These are phyloP conservation scores for Phyllopteryx taeniolatus DNA, from an alignment of 2,113 vertebrate species.

Conservation along the genomic window DNA sequence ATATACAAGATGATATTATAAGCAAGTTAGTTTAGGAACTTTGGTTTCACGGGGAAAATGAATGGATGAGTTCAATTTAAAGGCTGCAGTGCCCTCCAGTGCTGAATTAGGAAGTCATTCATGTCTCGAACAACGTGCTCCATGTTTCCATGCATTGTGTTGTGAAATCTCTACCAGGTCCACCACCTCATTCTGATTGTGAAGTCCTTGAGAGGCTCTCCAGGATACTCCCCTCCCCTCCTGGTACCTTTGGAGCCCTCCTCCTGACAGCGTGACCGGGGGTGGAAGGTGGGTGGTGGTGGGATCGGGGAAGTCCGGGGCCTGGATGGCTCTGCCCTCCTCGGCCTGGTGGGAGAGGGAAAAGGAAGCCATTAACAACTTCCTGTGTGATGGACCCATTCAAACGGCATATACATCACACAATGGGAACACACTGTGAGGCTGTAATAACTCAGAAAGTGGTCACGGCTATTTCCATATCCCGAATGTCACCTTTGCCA, in stretches of 20 bases:
- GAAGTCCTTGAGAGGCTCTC: neutral
- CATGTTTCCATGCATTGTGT: neutral
- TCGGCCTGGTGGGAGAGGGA: slow-evolving; percentile 55
- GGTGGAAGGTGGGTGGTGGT: slow-evolving; percentile 1
- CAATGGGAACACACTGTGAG: slow-evolving; percentile 68
- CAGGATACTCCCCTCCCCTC: neutral
- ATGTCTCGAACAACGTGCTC: neutral
- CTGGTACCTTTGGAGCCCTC: neutral
- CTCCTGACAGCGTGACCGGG: neutral
- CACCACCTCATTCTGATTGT: neutral
- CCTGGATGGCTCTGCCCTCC: slow-evolving; percentile 57
- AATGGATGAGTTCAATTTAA: neutral
- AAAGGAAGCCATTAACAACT: slow-evolving; percentile 73
- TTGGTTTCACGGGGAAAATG: neutral
- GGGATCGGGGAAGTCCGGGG: slow-evolving; percentile 18
- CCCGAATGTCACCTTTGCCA: neutral
- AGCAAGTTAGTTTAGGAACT: no score
- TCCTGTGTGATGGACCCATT: slow-evolving; percentile 70
- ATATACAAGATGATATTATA: no score
- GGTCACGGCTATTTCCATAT: slow-evolving; percentile 14
- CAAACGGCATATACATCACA: slow-evolving; percentile 62
- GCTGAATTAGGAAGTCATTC: neutral
- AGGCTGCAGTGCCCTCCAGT: slow-evolving; percentile 5
- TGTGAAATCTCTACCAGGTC: neutral
- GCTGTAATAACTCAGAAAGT: slow-evolving; percentile 70